Conservation (phyloP, 2,888 invertebrate species). For the Microctonus hyperodae region DNA sequence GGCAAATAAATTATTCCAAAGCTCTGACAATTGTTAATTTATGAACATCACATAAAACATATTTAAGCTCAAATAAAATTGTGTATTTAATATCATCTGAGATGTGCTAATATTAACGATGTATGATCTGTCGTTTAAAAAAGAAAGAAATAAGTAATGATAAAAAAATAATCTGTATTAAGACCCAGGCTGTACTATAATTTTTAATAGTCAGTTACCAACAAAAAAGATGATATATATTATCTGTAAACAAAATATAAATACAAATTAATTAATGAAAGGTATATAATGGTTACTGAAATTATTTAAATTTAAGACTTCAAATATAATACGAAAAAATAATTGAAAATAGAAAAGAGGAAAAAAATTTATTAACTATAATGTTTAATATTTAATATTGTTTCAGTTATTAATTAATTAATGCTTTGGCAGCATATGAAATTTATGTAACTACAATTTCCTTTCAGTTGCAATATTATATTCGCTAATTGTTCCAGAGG, state of each 20-base stretch:
- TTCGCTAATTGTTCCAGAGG: conserved; percentile 24
- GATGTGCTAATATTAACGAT: neutral
- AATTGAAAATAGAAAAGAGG: too few relatives aligned
- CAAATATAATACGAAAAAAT: conserved; percentile 29
- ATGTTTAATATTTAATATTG: conserved; percentile 24
- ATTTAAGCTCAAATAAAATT: neutral
- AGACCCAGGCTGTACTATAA: conserved; percentile 60
- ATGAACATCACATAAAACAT: neutral
- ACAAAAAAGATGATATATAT: conserved; percentile 46
- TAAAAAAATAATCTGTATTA: conserved; percentile 40
- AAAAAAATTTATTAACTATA: conserved; percentile 31
- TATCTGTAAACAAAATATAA: conserved; percentile 56
- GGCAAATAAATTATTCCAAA: neutral
- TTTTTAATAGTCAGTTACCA: conserved; percentile 56
- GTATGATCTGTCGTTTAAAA: conserved; percentile 20
- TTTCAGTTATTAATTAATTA: conserved; percentile 56
- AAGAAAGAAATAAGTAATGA: conserved; percentile 4
- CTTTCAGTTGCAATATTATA: too few relatives aligned
- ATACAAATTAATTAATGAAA: conserved; percentile 50
- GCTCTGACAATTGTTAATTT: neutral
- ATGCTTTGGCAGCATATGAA: conserved; percentile 32
- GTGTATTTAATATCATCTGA: neutral
- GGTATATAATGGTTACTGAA: conserved; percentile 37
- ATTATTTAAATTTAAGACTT: conserved; percentile 43
- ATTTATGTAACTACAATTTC: conserved; percentile 16